phyloP scores from a whole-genome alignment of 2,113 vertebrate species.

The Syngnathoides biaculeatus region DNA sequence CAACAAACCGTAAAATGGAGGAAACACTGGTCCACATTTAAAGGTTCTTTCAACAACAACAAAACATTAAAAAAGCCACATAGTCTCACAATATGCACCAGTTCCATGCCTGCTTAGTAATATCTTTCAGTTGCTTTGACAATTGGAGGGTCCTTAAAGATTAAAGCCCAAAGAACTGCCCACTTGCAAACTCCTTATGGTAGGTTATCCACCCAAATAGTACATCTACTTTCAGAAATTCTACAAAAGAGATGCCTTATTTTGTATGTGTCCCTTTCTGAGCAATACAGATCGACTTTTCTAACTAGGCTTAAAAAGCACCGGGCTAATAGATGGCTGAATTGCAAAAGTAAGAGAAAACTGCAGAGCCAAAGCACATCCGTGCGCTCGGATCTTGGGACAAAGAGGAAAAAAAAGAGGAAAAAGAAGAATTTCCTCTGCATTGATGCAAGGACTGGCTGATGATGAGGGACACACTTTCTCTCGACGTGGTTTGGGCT shows the following conservation, averaged over 20 bases:
- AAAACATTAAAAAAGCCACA: constrained; percentile 27
- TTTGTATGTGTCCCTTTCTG: background rate
- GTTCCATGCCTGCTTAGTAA: constrained; percentile 42
- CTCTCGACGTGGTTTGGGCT: constrained; percentile 51
- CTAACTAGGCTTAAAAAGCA: constrained; percentile 2
- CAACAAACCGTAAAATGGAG: constrained; percentile 29
- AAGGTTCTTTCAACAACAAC: constrained; percentile 17
- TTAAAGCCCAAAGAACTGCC: constrained; percentile 30
- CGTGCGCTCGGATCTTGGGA: constrained; percentile 24
- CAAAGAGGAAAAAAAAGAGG: constrained; percentile 22
- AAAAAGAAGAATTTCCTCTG: constrained; percentile 19
- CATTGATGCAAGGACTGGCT: constrained; percentile 52
- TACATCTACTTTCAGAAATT: constrained; percentile 18
- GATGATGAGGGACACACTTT: constrained; percentile 47
- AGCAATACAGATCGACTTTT: constrained; percentile 2
- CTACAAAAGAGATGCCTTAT: constrained; percentile 7
- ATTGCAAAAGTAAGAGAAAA: constrained; percentile 2
- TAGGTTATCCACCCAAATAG: constrained; percentile 23
- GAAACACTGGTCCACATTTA: constrained; percentile 16
- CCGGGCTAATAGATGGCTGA: constrained; percentile 3
- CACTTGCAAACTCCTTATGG: constrained; percentile 13
- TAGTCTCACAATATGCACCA: constrained; percentile 41
- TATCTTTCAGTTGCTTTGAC: constrained; percentile 56
- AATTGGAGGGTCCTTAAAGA: constrained; percentile 34
- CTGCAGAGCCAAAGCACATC: constrained; percentile 9